A percentile compares a stretch with the other conserved stretches of the same genome.
These are phyloP conservation scores for Phoenicopterus ruber DNA, from an alignment of 2,113 vertebrate genomes.

Conservation along the genomic window DNA sequence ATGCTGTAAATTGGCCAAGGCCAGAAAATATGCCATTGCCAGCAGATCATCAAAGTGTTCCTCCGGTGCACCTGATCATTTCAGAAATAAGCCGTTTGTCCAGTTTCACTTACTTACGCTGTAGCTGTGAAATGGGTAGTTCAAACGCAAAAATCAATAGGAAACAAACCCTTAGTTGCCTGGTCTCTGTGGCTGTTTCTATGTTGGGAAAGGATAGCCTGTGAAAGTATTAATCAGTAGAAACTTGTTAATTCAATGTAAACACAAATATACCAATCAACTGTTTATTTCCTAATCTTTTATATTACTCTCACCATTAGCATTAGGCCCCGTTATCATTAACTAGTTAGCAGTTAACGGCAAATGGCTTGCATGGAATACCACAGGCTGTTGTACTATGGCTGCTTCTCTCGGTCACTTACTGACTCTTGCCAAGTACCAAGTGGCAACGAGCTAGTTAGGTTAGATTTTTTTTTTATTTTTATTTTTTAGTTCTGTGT, in stretches of 20 bases:
- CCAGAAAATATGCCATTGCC: background rate
- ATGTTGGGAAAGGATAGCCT: background rate
- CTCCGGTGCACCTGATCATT: background rate
- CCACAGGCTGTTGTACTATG: background rate
- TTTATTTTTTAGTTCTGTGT: background rate
- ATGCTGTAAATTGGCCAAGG: background rate
- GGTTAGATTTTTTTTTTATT: background rate
- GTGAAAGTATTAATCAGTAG: background rate
- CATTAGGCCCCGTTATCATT: background rate
- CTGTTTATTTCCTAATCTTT: background rate
- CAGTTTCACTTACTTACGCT: background rate
- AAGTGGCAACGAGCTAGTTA: background rate
- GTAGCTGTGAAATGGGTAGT: background rate
- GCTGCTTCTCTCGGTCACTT: background rate
- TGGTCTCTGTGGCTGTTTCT: background rate
- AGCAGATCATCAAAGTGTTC: background rate
- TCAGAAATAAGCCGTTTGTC: background rate
- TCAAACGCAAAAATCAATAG: background rate
- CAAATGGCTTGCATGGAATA: background rate
- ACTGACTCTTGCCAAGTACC: background rate
- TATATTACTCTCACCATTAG: background rate
- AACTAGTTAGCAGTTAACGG: background rate
- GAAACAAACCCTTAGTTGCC: background rate
- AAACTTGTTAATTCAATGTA: background rate
- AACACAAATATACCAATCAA: background rate